These are phyloP conservation scores for Micromys minutus DNA, from an alignment of 2,113 vertebrate genomes.

Conservation along the genomic window DNA sequence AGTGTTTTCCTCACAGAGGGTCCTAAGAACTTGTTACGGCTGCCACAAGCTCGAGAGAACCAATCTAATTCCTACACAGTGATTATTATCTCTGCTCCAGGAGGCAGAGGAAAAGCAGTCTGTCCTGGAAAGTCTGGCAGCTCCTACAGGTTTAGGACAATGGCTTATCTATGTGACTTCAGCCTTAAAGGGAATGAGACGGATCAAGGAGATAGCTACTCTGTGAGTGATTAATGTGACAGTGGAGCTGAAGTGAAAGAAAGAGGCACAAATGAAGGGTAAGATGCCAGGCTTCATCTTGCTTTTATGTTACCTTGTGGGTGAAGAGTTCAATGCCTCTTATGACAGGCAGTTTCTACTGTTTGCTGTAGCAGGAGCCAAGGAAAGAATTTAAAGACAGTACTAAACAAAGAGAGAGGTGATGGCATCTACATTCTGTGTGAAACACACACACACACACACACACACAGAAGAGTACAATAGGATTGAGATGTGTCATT, in stretches of 20 bases:
- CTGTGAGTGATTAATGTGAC: neutral
- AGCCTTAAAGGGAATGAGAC: neutral
- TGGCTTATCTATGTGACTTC: neutral
- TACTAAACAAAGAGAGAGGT: neutral
- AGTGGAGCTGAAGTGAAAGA: neutral
- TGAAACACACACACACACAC: conserved; percentile 3
- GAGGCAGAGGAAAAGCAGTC: neutral
- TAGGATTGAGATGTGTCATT: neutral
- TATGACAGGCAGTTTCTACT: neutral
- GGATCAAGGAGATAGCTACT: neutral
- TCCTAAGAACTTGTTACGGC: neutral
- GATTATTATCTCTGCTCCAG: neutral
- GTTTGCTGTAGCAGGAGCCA: neutral
- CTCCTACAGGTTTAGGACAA: neutral
- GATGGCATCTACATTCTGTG: neutral
- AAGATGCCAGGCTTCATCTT: neutral
- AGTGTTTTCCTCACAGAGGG: neutral
- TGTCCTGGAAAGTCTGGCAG: neutral
- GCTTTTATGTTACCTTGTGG: neutral
- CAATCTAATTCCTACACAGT: neutral
- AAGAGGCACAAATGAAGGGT: neutral
- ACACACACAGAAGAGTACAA: too few relatives aligned
- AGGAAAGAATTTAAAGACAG: neutral
- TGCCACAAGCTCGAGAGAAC: too few relatives aligned
- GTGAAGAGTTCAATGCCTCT: neutral